Conservation (phyloP, 2,113 vertebrate species). For the Ceyx margarethae region DNA sequence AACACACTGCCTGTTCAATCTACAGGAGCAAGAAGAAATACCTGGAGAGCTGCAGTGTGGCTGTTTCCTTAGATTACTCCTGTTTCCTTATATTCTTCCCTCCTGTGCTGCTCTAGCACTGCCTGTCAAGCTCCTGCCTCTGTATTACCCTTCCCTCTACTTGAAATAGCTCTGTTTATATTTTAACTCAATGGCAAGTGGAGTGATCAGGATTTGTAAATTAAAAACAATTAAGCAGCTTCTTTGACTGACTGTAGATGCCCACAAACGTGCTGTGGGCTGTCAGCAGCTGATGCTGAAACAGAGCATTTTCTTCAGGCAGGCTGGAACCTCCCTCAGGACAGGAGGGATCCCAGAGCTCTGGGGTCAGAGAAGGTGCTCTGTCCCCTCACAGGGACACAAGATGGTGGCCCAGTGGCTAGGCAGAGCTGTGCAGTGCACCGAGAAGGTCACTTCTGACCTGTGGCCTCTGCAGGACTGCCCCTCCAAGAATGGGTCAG, state of each 20-base stretch:
- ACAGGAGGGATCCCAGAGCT: rapidly evolving
- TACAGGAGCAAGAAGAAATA: background rate
- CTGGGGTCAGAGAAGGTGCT: background rate
- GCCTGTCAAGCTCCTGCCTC: no score
- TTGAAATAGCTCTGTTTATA: background rate
- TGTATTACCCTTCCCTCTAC: background rate
- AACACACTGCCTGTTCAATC: background rate
- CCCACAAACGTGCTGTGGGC: background rate
- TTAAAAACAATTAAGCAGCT: rapidly evolving
- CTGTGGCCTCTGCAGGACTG: background rate
- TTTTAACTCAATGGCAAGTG: rapidly evolving
- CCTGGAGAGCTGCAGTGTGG: background rate
- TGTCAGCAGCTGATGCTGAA: background rate
- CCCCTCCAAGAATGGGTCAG: no score
- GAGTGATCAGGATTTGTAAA: background rate
- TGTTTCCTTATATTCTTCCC: background rate
- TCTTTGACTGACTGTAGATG: background rate
- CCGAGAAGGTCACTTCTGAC: background rate
- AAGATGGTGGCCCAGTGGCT: background rate
- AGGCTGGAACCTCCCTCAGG: background rate
- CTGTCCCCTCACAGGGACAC: background rate
- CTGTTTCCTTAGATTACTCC: background rate
- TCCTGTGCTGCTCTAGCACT: background rate
- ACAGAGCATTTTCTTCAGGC: background rate
- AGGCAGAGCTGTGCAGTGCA: background rate